phyloP scores from a whole-genome alignment of 2,888 invertebrate genomes.

The Entomobrya proxima region DNA sequence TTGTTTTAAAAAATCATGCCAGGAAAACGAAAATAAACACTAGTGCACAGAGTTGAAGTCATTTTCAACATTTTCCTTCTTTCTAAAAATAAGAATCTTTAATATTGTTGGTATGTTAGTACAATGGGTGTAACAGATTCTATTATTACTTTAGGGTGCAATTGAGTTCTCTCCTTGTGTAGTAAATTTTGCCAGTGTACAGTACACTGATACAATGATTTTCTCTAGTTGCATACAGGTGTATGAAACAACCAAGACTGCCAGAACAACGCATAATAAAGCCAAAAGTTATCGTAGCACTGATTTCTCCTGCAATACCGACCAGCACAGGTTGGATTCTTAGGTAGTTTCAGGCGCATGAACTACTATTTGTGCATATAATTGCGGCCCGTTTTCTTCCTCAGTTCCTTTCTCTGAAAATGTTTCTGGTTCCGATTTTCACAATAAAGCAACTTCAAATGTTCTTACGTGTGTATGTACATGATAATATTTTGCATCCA shows the following conservation, averaged over 20 bases:
- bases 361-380: conserved; percentile 43
- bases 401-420: not conserved
- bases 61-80: not conserved
- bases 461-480: not conserved
- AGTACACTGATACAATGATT: not conserved
- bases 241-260: not conserved
- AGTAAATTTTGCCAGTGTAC: no score
- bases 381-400: conserved; percentile 30
- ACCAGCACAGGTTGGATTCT: not conserved
- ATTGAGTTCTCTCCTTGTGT: not conserved
- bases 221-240: conserved; percentile 18
- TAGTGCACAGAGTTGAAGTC: not conserved
- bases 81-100: not conserved
- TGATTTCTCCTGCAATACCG: conserved; percentile 9
- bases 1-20: not conserved
- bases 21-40: not conserved
- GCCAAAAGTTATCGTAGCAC: conserved; percentile 18
- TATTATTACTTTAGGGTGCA: conserved; percentile 19
- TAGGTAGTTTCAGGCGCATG: not conserved
- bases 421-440: not conserved
- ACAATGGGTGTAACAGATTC: not conserved
- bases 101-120: not conserved
- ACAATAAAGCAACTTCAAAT: not conserved
- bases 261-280: conserved; percentile 29
- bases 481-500: conserved; percentile 4